Evolutionary conservation across 2,113 vertebrate species (phyloP).

Genomic region (Hippocampus zosterae): DNA sequence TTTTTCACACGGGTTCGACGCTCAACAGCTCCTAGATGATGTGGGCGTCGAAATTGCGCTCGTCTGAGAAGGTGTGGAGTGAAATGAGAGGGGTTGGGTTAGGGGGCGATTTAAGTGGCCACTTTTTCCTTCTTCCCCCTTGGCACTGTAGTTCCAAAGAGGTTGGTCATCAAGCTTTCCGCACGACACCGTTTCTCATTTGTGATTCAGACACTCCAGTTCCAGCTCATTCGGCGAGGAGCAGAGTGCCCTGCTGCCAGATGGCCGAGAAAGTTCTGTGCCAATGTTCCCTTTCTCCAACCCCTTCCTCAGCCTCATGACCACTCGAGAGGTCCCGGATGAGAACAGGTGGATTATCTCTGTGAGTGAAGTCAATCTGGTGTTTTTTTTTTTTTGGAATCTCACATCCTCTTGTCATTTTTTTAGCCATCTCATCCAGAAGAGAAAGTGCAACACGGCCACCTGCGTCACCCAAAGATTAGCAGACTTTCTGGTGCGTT

Average conservation of each 20-base stretch:
- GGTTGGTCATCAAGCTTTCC: slow-evolving; percentile 25
- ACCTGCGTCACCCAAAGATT: slow-evolving; percentile 86
- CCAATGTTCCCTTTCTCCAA: slow-evolving; percentile 55
- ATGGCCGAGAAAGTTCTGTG: slow-evolving; percentile 64
- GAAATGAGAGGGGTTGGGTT: not conserved
- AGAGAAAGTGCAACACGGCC: slow-evolving; percentile 83
- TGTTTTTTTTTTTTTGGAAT: not conserved
- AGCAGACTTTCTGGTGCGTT: slow-evolving; percentile 82
- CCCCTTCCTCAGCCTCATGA: slow-evolving; percentile 54
- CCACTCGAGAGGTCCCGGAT: slow-evolving; percentile 50
- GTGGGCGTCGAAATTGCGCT: slow-evolving; percentile 3
- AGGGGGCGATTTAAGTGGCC: slow-evolving; percentile 33
- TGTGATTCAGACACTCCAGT: slow-evolving; percentile 68
- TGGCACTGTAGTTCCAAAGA: slow-evolving; percentile 29
- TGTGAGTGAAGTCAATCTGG: not conserved
- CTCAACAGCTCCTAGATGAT: not conserved
- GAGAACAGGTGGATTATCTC: slow-evolving; percentile 66
- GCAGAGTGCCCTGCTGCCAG: slow-evolving; percentile 53
- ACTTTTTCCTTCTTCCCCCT: slow-evolving; percentile 34
- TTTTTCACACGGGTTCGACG: too few species aligned
- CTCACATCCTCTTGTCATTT: not conserved
- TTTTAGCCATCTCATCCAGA: slow-evolving; percentile 76
- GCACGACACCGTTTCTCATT: slow-evolving; percentile 6
- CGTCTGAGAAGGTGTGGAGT: slow-evolving; percentile 16
- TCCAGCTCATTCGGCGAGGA: slow-evolving; percentile 56